Conservation (phyloP, 2,113 vertebrate species). For the Tetrao urogallus region DNA sequence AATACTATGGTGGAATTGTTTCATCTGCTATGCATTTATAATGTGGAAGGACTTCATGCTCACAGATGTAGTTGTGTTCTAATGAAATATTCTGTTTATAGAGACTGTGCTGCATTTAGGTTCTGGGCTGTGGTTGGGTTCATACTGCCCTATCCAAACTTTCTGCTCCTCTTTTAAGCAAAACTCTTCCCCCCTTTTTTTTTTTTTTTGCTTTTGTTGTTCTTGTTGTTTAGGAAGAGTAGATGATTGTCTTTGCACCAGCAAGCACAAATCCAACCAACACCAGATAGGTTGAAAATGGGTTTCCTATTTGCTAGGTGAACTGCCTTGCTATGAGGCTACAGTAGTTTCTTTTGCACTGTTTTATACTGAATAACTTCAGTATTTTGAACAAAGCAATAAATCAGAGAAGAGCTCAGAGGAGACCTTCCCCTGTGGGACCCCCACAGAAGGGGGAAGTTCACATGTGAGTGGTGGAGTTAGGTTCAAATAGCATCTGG, state of each 20-base stretch:
- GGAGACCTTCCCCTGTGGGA: not conserved
- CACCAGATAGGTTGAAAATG: not conserved
- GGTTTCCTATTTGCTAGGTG: not conserved
- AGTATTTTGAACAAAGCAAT: not conserved
- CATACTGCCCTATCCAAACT: not conserved
- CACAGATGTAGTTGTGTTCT: not conserved
- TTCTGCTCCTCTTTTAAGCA: not conserved
- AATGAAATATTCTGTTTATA: not conserved
- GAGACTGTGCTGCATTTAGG: not conserved
- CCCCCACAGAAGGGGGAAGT: not conserved
- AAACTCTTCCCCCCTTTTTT: not conserved
- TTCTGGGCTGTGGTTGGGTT: not conserved
- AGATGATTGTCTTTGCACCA: not conserved
- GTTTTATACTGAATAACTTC: not conserved
- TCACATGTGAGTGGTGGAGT: not conserved
- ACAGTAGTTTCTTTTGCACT: not conserved
- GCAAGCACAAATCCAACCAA: not conserved
- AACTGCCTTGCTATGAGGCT: not conserved
- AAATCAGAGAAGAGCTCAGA: not conserved
- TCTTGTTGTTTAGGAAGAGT: not conserved
- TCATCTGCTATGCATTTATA: not conserved
- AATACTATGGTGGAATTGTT: not conserved
- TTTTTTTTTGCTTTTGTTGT: not conserved
- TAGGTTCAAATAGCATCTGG: not conserved
- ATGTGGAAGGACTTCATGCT: not conserved